A percentile compares a stretch with the other conserved stretches of the same genome.
phyloP scores from a whole-genome alignment of 2,888 invertebrate species.

The Incurvaria masculella region DNA sequence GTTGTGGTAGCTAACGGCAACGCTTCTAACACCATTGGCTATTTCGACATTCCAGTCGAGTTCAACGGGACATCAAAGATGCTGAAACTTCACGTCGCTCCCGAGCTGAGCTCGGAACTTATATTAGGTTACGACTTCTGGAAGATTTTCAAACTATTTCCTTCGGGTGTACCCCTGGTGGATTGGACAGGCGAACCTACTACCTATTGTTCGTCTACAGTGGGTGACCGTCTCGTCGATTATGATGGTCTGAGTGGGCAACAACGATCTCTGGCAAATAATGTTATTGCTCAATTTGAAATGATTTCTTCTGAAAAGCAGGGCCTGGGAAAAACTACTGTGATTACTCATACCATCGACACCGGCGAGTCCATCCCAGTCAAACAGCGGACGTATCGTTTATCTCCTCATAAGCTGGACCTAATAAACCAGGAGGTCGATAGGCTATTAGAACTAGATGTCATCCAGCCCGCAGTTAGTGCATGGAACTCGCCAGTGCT shows the following conservation, averaged over 20 bases:
- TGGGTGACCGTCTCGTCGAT: background rate
- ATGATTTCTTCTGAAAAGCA: background rate
- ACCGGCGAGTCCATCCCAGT: no score
- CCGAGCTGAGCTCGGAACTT: background rate
- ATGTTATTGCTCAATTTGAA: background rate
- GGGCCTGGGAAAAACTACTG: background rate
- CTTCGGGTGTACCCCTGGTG: background rate
- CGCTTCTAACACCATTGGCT: background rate
- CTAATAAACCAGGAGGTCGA: no score
- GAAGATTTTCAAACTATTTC: background rate
- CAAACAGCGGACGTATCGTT: no score
- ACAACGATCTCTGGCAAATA: background rate
- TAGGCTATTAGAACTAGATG: no score
- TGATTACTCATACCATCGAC: background rate
- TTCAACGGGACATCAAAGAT: background rate
- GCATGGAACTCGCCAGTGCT: no score
- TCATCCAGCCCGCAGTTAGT: no score
- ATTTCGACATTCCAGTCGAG: background rate
- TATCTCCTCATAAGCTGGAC: no score
- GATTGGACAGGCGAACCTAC: background rate
- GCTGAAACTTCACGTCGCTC: background rate
- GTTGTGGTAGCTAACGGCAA: background rate
- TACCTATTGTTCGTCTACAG: background rate
- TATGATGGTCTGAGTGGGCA: background rate
- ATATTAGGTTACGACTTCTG: background rate